A percentile compares a stretch with the other conserved stretches of the same genome.
These are phyloP conservation scores for Phalera bucephala DNA, from an alignment of 2,888 invertebrate species.

Conservation along the genomic window DNA sequence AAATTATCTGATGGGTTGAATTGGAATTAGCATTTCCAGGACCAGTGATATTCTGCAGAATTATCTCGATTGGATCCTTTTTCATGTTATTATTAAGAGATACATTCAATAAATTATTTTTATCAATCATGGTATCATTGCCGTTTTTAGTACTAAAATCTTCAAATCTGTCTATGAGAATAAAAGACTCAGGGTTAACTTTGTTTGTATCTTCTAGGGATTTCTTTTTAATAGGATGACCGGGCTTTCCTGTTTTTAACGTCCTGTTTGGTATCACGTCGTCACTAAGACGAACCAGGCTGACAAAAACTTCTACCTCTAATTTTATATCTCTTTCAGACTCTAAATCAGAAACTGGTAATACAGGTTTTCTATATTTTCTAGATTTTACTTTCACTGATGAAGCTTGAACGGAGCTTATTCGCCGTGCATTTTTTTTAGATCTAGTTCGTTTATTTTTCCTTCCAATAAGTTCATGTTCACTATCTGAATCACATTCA, in stretches of 20 bases:
- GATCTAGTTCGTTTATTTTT: conserved; percentile 49
- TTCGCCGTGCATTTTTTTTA: conserved; percentile 24
- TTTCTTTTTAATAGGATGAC: no score
- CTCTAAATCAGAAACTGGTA: conserved; percentile 56
- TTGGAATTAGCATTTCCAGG: conserved; percentile 31
- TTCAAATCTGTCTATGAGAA: no score
- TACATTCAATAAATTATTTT: conserved; percentile 66
- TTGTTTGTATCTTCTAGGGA: no score
- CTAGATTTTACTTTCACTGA: conserved; percentile 21
- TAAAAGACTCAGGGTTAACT: no score
- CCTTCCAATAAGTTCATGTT: conserved; percentile 23
- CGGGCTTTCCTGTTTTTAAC: no score
- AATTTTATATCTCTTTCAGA: conserved; percentile 19
- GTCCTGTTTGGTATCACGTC: neutral
- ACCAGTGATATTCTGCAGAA: conserved; percentile 47
- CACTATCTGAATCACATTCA: no score
- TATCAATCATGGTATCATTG: conserved; percentile 55
- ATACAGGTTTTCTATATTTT: conserved; percentile 40
- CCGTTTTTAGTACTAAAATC: conserved; percentile 5
- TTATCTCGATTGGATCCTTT: conserved; percentile 51
- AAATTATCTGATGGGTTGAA: conserved; percentile 34
- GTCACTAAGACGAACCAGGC: no score
- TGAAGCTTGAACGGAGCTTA: conserved; percentile 8
- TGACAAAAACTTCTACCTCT: conserved; percentile 1
- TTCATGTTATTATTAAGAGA: conserved; percentile 60